Conservation (phyloP, 2,113 vertebrate genomes). For the Vidua macroura region DNA sequence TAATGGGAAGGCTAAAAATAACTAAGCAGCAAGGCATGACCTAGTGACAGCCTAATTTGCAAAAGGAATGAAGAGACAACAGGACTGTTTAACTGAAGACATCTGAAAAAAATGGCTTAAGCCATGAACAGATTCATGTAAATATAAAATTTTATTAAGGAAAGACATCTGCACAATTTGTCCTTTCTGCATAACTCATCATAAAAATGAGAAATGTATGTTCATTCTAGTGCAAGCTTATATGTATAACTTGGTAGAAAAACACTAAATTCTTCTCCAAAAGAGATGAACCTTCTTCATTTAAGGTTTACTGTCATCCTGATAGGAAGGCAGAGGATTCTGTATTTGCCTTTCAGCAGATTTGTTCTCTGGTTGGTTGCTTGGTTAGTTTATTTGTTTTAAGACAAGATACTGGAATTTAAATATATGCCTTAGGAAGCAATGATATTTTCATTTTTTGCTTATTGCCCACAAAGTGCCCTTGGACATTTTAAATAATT, state of each 20-base stretch:
- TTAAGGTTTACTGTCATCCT: neutral
- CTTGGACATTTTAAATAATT: neutral
- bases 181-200: neutral
- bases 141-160: neutral
- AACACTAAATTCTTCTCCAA: neutral
- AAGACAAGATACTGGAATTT: neutral
- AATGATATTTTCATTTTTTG: neutral
- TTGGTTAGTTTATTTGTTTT: neutral
- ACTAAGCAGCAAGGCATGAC: slow-evolving; percentile 40
- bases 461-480: neutral
- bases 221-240: neutral
- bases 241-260: neutral
- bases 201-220: neutral
- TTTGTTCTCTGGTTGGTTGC: neutral
- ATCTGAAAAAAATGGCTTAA: neutral
- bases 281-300: neutral
- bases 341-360: neutral
- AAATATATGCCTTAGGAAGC: neutral
- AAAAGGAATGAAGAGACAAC: slow-evolving; percentile 29
- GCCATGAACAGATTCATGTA: neutral
- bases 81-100: neutral
- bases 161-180: neutral
- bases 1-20: slow-evolving; percentile 61
- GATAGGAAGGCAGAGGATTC: neutral
- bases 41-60: slow-evolving; percentile 42